A percentile compares a stretch with the other conserved stretches of the same genome.
Evolutionary conservation across 1,140 invertebrate genomes (phyloP).

Genomic region (Megalopta genalis): DNA sequence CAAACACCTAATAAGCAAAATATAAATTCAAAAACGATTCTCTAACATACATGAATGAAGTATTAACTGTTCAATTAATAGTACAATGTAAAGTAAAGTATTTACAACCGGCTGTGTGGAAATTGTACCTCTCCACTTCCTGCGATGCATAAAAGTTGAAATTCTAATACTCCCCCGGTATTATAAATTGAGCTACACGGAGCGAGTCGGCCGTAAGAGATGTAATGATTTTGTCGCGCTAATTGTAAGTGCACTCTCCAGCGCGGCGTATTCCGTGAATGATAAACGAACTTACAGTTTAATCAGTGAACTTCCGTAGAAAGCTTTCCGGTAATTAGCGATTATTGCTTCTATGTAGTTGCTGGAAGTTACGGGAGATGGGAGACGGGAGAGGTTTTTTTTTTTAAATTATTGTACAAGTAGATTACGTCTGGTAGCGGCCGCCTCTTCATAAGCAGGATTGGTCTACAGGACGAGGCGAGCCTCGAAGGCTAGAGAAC

Average conservation of each 20-base stretch:
- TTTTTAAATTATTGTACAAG: conserved; percentile 58
- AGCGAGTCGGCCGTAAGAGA: neutral
- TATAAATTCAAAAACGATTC: too few species aligned
- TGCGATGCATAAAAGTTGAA: too few species aligned
- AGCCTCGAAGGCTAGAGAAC: conserved; percentile 44
- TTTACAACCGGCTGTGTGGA: too few species aligned
- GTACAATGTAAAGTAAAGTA: too few species aligned
- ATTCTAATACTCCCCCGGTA: too few species aligned
- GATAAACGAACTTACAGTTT: conserved; percentile 53
- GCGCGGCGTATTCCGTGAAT: neutral
- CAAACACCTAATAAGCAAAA: too few species aligned
- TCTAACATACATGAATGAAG: too few species aligned
- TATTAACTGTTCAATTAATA: too few species aligned
- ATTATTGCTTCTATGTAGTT: conserved; percentile 56
- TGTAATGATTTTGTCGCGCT: neutral
- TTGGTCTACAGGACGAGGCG: conserved; percentile 55
- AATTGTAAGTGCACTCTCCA: neutral
- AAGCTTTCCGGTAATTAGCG: conserved; percentile 58
- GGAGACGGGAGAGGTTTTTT: conserved; percentile 28
- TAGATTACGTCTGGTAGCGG: conserved; percentile 46
- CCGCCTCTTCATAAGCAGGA: conserved; percentile 53
- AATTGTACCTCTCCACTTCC: too few species aligned
- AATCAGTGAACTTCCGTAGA: conserved; percentile 49
- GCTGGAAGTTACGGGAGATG: conserved; percentile 39
- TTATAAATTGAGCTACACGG: neutral